Conservation (phyloP, 2,113 vertebrate species). For the Crocuta crocuta region DNA sequence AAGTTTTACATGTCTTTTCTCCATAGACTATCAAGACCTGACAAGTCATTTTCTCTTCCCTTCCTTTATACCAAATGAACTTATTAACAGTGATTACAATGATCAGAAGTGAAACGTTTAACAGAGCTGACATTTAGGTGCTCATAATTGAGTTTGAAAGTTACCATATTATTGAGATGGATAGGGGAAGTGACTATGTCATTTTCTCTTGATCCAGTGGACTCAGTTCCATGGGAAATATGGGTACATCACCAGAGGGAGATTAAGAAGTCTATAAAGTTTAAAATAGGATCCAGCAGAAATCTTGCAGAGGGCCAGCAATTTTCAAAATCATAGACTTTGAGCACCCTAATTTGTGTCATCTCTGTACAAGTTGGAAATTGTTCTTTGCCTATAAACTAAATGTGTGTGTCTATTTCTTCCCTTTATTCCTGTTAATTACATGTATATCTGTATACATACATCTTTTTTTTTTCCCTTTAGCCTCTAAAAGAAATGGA, state of each 20-base stretch:
- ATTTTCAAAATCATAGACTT: conserved; percentile 12
- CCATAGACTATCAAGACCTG: not conserved
- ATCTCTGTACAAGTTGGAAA: not conserved
- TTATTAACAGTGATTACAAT: conserved; percentile 41
- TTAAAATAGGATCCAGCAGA: conserved; percentile 28
- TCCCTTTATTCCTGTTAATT: not conserved
- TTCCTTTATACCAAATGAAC: conserved; percentile 51
- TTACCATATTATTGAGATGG: conserved; percentile 38
- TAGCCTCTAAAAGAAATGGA: not conserved
- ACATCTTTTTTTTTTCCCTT: not conserved
- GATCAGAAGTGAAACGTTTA: conserved; percentile 53
- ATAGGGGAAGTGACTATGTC: not conserved
- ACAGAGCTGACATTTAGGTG: conserved; percentile 55
- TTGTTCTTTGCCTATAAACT: not conserved
- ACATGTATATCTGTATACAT: not conserved
- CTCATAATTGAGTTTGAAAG: conserved; percentile 55
- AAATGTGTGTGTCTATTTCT: not conserved
- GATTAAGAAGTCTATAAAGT: not conserved
- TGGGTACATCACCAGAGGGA: not conserved
- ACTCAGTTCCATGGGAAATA: not conserved
- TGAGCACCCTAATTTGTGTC: not conserved
- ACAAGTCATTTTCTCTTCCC: not conserved
- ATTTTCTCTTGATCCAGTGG: conserved; percentile 12
- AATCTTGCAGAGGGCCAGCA: not conserved
- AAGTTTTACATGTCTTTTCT: not conserved